phyloP scores from a whole-genome alignment of 2,797 vertebrate genomes.

The Periophthalmus magnuspinnatus region DNA sequence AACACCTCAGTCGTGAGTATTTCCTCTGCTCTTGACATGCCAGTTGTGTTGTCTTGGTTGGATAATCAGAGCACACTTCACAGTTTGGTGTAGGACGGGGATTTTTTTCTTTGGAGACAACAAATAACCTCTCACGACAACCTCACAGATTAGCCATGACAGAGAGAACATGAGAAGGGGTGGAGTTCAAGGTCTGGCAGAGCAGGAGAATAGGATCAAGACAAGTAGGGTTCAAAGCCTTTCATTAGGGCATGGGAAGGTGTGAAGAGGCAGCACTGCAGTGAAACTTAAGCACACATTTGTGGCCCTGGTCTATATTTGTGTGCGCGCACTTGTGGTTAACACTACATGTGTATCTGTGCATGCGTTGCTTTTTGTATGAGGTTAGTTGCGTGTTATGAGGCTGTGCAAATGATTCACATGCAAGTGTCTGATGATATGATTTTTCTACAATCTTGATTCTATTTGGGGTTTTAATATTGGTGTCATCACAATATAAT shows the following conservation, averaged over 20 bases:
- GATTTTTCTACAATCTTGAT: background rate
- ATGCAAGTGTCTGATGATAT: background rate
- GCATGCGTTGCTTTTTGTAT: background rate
- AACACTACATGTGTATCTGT: background rate
- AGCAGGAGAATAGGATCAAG: conserved; percentile 57
- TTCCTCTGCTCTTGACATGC: no score
- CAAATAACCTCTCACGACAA: conserved; percentile 46
- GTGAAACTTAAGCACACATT: conserved; percentile 40
- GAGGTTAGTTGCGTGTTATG: conserved; percentile 20
- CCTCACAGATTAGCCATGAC: conserved; percentile 36
- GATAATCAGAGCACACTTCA: conserved; percentile 13
- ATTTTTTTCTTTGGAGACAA: conserved; percentile 8
- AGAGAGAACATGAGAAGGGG: conserved; percentile 70
- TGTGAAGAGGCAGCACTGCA: conserved; percentile 28
- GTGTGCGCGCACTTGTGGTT: conserved; percentile 28
- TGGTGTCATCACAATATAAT: no score
- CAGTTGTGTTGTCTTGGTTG: conserved; percentile 4
- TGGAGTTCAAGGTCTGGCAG: conserved; percentile 62
- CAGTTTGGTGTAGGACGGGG: background rate
- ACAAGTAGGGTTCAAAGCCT: conserved; percentile 69
- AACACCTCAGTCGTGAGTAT: background rate
- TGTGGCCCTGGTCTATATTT: background rate
- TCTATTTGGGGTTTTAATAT: no score
- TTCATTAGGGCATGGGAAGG: conserved; percentile 62
- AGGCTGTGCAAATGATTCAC: conserved; percentile 4